These are phyloP conservation scores for Bambusicola thoracicus DNA, from an alignment of 2,113 vertebrate genomes.

Conservation along the genomic window DNA sequence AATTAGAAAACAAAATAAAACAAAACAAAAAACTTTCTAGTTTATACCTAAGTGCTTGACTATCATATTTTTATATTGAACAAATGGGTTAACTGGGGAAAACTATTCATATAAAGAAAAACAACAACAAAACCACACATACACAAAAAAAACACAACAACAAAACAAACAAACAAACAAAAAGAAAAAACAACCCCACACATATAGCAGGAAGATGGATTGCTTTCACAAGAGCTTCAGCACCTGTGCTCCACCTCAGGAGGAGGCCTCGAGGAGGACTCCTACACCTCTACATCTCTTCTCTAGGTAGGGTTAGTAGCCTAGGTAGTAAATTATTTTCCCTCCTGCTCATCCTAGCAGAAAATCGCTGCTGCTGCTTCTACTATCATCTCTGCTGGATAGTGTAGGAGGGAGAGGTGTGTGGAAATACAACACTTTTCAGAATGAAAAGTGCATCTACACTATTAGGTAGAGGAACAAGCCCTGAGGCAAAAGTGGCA, in stretches of 20 bases:
- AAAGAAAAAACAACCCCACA: neutral
- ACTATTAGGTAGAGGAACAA: fast-evolving
- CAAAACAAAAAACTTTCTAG: neutral
- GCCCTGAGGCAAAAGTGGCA: neutral
- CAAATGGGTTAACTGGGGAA: neutral
- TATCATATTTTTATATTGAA: neutral
- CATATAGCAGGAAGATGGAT: neutral
- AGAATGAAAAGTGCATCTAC: neutral
- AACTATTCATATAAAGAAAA: neutral
- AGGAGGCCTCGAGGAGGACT: neutral
- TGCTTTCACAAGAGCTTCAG: neutral
- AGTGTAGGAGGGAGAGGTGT: neutral
- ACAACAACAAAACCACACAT: neutral
- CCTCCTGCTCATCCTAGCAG: neutral
- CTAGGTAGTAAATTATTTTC: neutral
- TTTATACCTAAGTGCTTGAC: neutral
- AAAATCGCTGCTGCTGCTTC: neutral
- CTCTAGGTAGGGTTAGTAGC: neutral
- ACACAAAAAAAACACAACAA: neutral
- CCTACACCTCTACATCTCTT: neutral
- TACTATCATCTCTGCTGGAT: neutral
- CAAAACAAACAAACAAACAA: neutral
- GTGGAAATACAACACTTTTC: neutral
- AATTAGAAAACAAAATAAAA: neutral
- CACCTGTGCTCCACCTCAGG: neutral